Evolutionary conservation across 2,797 vertebrate genomes (phyloP), one percentile per base, ranked within the genome.

Genomic region (Ctenopoma kingsleyae): DNA sequence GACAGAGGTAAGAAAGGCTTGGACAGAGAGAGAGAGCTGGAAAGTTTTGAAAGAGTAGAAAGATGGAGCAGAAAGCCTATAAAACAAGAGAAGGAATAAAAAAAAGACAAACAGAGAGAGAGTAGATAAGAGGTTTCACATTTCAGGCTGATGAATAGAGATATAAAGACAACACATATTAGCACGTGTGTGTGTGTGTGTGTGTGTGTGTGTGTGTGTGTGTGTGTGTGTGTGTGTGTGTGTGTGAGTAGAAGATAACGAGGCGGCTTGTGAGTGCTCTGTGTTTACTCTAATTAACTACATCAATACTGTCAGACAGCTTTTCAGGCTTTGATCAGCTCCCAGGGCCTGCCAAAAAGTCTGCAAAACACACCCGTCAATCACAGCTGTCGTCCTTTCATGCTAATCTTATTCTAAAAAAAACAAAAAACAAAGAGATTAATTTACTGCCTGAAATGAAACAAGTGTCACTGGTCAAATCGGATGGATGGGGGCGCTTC

Each of bases 271-370:
- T 46, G 61, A 80, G 72, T 38, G 60, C 73, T 76, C 74, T 71
- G 76, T 92, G 90, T 91, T 91, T 87, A 87, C 86, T 90, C 85
- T 91, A 92, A 94, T 93, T 93, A 93, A 91, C 83, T 78, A 84
- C 84, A 89, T 92, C 90, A 91, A 86, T 89, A 80, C 87, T 85
- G 85, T 89, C 85, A 83, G 76, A 77, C 81, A 78, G 72, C 63
- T 76, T 76, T 80, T 67, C 66, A 38, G 57, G 59, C 82, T 92
- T 91, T 92, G 88, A 91, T 90, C 81, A 69, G 82, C 81, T 86
- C 71, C 74, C 60, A 1, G 49, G 61, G 81, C 38, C 83, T 73
- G 82, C 85, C 85, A 86, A 67, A 81, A 85, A 63, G 55, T 70
- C 74, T 59, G 82, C 71, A 74, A 72, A 83, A 82, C 74, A 80